Percentiles rank a stretch among this genome's conserved stretches.
phyloP scores from a whole-genome alignment of 2,113 vertebrate genomes.

The Seriola aureovittata region DNA sequence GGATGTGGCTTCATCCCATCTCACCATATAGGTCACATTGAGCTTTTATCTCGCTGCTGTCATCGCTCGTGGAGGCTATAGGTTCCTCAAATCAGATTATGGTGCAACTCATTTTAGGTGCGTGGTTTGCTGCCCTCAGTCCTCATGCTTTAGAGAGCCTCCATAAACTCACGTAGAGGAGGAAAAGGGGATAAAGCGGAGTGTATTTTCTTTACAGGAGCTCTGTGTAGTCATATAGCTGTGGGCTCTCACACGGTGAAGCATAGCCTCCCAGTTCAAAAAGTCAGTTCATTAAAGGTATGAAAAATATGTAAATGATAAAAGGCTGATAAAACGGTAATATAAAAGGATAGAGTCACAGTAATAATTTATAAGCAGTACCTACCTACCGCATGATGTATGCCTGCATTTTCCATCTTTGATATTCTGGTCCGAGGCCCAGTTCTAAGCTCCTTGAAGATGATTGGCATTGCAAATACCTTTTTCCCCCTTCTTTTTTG shows the following conservation, averaged over 20 bases:
- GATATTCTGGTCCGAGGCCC: conserved; percentile 70
- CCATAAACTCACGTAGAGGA: conserved; percentile 57
- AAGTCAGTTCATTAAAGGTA: conserved; percentile 69
- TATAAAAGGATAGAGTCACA: conserved; percentile 61
- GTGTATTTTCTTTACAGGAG: conserved; percentile 43
- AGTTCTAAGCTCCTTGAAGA: conserved; percentile 69
- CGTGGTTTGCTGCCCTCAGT: conserved; percentile 41
- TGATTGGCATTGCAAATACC: conserved; percentile 75
- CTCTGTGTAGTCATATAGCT: neutral
- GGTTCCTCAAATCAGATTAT: conserved; percentile 73
- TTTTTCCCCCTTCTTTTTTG: conserved; percentile 16
- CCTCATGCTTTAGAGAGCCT: conserved; percentile 47
- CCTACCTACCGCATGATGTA: conserved; percentile 59
- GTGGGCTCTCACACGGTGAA: conserved; percentile 19
- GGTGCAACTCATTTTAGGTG: conserved; percentile 64
- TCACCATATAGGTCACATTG: conserved; percentile 59
- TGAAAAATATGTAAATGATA: conserved; percentile 70
- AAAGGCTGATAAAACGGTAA: conserved; percentile 50
- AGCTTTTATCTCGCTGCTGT: conserved; percentile 68
- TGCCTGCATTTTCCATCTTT: conserved; percentile 64
- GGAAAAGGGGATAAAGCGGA: conserved; percentile 30
- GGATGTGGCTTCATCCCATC: conserved; percentile 47
- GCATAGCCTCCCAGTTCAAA: conserved; percentile 42
- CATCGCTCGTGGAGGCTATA: conserved; percentile 50
- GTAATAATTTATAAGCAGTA: conserved; percentile 71